Conservation (phyloP, 2,113 vertebrate species). For the Montifringilla adamsi region DNA sequence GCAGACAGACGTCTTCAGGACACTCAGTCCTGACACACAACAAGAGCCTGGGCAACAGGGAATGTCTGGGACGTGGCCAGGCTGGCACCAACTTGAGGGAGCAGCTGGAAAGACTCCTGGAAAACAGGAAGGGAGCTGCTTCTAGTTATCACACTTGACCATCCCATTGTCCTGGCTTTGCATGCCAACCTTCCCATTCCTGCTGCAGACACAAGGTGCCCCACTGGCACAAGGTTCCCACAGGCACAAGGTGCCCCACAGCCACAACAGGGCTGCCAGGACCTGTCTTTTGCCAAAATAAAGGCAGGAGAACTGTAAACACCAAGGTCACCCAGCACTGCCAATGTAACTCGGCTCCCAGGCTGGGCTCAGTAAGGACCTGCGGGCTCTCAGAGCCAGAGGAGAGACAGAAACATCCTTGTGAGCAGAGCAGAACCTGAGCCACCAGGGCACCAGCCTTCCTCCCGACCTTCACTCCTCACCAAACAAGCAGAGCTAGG, state of each 20-base stretch:
- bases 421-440: neutral
- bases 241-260: neutral
- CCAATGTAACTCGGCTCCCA: neutral
- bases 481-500: neutral
- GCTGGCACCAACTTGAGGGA: neutral
- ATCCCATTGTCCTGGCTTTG: neutral
- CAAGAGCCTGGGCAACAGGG: neutral
- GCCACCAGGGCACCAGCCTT: neutral
- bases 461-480: neutral
- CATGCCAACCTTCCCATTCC: neutral
- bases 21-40: fast-evolving
- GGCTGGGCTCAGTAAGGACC: neutral
- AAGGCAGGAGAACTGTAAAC: fast-evolving
- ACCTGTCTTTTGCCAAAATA: neutral
- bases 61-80: fast-evolving
- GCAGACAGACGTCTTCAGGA: neutral
- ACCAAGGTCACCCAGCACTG: neutral
- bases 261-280: neutral
- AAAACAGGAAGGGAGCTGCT: neutral
- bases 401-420: neutral
- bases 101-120: neutral
- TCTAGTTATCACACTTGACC: neutral
- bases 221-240: neutral
- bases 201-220: neutral
- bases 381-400: neutral